Conservation (phyloP, 2,888 invertebrate species). For the Chironomus tentans region DNA sequence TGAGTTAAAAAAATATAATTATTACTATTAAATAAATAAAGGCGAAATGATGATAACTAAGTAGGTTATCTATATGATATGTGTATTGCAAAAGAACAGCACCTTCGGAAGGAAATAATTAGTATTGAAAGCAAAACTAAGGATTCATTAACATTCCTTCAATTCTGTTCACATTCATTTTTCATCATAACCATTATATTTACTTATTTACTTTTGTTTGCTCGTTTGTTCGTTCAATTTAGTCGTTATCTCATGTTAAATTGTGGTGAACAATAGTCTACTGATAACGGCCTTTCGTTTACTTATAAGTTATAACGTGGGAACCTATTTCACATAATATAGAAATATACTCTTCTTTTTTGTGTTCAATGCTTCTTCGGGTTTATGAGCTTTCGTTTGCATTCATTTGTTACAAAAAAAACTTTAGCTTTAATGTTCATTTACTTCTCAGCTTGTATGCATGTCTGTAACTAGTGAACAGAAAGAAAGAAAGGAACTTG, state of each 20-base stretch:
- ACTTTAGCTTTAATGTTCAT: neutral
- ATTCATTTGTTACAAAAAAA: neutral
- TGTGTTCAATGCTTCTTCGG: neutral
- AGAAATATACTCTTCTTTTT: neutral
- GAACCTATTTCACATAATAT: slow-evolving; percentile 2
- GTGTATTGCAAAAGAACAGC: neutral
- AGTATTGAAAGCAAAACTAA: neutral
- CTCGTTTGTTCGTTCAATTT: neutral
- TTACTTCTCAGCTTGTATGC: neutral
- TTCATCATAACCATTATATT: neutral
- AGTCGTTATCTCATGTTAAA: slow-evolving; percentile 4
- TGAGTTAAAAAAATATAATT: slow-evolving; percentile 37
- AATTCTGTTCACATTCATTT: neutral
- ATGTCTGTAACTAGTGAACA: too few species aligned
- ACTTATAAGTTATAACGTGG: slow-evolving; percentile 6
- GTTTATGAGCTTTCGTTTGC: neutral
- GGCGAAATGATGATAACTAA: neutral
- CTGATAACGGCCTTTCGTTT: slow-evolving; percentile 15
- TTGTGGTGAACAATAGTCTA: slow-evolving; percentile 25
- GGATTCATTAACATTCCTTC: neutral
- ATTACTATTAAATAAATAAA: neutral
- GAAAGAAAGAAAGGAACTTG: too few species aligned
- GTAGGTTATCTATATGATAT: neutral
- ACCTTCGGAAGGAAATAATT: neutral
- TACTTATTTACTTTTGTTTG: neutral